Conservation (phyloP, 1,140 invertebrate genomes). For the Procambarus virginalis region DNA sequence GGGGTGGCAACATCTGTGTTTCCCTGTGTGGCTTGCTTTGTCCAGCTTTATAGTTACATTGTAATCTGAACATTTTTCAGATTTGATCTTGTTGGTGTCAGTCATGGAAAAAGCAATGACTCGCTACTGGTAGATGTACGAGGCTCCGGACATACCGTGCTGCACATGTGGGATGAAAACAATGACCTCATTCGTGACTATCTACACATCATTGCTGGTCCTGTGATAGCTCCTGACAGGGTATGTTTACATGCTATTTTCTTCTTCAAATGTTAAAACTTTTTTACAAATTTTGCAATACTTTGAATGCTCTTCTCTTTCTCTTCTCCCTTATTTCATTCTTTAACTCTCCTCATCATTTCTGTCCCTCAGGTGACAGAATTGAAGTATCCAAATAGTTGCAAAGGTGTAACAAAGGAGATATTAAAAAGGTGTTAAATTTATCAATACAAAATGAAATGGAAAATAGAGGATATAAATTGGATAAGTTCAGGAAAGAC, state of each 20-base stretch:
- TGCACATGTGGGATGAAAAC: constrained; percentile 75
- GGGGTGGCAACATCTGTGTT: neutral
- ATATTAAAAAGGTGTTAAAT: too few species aligned
- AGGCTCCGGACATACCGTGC: constrained; percentile 74
- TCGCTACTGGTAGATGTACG: constrained; percentile 74
- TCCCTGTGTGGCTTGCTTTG: neutral
- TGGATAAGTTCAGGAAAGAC: too few species aligned
- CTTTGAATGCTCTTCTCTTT: too few species aligned
- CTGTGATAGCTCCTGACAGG: constrained; percentile 73
- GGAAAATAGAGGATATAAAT: too few species aligned
- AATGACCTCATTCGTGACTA: constrained; percentile 74
- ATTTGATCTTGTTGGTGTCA: constrained; percentile 75
- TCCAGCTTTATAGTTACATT: too few species aligned
- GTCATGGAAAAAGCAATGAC: constrained; percentile 73
- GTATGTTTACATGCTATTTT: constrained; percentile 24
- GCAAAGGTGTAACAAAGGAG: too few species aligned
- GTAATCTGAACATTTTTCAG: constrained; percentile 73
- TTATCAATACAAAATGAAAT: too few species aligned
- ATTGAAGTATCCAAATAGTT: too few species aligned
- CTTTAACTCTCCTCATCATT: too few species aligned
- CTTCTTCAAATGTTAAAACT: neutral
- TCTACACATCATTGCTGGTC: constrained; percentile 73
- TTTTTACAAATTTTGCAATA: neutral
- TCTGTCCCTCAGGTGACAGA: too few species aligned
- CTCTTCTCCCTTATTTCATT: too few species aligned